phyloP scores from a whole-genome alignment of 1,140 invertebrate genomes.

The Drosophila miranda region DNA sequence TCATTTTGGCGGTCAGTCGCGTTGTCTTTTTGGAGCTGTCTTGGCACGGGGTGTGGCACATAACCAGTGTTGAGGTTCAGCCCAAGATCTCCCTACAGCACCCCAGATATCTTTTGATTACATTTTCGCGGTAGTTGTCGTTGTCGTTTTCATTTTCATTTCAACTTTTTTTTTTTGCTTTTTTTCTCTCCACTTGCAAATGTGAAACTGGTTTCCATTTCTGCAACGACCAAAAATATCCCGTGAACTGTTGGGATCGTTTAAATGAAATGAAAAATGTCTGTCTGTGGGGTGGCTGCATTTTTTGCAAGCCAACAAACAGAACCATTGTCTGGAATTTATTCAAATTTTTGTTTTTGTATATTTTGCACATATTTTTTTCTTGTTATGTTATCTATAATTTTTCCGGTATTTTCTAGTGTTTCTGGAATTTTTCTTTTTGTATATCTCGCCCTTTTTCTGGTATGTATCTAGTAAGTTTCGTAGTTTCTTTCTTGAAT shows the following conservation, averaged over 20 bases:
- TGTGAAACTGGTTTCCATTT: constrained; percentile 40
- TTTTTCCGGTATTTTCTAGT: not conserved
- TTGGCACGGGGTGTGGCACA: too few relatives aligned
- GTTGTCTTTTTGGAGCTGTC: too few relatives aligned
- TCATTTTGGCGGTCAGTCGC: constrained; percentile 30
- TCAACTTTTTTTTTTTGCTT: constrained; percentile 7
- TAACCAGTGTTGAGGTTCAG: too few relatives aligned
- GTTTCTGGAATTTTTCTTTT: not conserved
- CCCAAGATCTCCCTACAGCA: constrained; percentile 4
- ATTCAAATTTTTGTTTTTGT: not conserved
- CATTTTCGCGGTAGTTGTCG: constrained; percentile 25
- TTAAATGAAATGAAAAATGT: constrained; percentile 19
- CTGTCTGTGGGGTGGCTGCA: not conserved
- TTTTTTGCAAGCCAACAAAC: not conserved
- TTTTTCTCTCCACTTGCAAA: constrained; percentile 16
- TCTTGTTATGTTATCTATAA: not conserved
- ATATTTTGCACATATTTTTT: not conserved
- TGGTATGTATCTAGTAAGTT: too few relatives aligned
- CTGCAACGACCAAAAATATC: constrained; percentile 10
- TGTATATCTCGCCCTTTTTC: not conserved
- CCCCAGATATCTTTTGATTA: constrained; percentile 28
- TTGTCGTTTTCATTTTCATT: constrained; percentile 50
- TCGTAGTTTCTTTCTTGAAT: too few relatives aligned
- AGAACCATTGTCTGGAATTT: too few relatives aligned
- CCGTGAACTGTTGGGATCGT: constrained; percentile 16